Evolutionary conservation across 2,113 vertebrate genomes (phyloP).

Genomic region (Aleadryas rufinucha): DNA sequence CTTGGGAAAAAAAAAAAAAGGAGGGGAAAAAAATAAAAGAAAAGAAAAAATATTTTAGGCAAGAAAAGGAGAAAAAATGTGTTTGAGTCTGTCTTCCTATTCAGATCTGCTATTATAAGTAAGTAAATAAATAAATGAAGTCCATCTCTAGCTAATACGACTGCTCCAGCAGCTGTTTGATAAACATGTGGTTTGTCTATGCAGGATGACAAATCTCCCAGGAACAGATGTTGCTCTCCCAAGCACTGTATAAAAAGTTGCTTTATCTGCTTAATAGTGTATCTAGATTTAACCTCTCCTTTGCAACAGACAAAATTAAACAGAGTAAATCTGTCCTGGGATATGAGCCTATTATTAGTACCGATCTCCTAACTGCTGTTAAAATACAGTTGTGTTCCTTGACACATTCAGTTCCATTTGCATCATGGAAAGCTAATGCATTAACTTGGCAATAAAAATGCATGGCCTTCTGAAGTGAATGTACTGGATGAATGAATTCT

Average conservation of each 20-base stretch:
- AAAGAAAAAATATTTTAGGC: not conserved
- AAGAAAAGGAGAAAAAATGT: not conserved
- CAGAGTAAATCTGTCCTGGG: conserved; percentile 5
- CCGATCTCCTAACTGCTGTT: not conserved
- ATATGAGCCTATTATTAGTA: not conserved
- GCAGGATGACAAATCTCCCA: not conserved
- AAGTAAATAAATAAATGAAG: not conserved
- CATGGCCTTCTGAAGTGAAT: not conserved
- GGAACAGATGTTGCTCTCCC: not conserved
- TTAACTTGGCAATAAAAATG: conserved; percentile 2
- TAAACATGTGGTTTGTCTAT: not conserved
- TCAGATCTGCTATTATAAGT: not conserved
- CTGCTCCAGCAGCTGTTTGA: not conserved
- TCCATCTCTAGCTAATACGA: not conserved
- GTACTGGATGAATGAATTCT: not conserved
- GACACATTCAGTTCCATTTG: not conserved
- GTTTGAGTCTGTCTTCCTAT: not conserved
- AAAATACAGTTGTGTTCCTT: conserved; percentile 9
- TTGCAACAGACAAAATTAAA: conserved; percentile 33
- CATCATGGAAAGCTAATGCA: not conserved
- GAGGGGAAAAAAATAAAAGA: accelerated
- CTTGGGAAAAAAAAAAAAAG: not conserved
- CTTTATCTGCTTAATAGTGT: conserved; percentile 15
- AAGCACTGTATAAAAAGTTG: not conserved
- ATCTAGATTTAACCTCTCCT: conserved; percentile 25